phyloP scores from a whole-genome alignment of 2,113 vertebrate genomes.

The Carlito syrichta region DNA sequence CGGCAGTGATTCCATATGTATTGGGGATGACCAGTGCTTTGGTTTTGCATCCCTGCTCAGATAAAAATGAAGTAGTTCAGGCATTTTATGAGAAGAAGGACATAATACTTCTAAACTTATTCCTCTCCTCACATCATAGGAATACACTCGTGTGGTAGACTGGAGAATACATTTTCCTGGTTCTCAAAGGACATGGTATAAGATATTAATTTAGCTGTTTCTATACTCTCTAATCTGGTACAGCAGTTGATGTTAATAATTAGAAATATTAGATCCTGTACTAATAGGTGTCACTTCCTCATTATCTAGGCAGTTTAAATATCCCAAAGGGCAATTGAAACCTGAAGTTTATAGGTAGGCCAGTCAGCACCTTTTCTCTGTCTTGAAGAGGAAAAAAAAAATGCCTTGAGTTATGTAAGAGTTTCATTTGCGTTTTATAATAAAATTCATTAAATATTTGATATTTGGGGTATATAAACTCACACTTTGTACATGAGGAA shows the following conservation, averaged over 20 bases:
- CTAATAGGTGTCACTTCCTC: conserved; percentile 32
- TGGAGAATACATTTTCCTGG: conserved; percentile 59
- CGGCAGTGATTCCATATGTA: conserved; percentile 32
- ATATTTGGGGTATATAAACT: neutral
- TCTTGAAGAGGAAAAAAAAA: neutral
- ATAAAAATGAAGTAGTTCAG: conserved; percentile 73
- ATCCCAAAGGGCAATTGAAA: neutral
- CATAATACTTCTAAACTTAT: conserved; percentile 73
- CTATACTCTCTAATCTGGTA: conserved; percentile 56
- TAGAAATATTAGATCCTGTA: conserved; percentile 18
- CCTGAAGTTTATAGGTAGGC: conserved; percentile 10
- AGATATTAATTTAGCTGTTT: conserved; percentile 73
- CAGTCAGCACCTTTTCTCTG: neutral
- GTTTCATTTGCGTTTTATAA: neutral
- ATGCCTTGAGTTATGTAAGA: neutral
- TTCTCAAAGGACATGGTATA: conserved; percentile 46
- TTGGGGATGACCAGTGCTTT: neutral
- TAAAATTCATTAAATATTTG: neutral
- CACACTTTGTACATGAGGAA: neutral
- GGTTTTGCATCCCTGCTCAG: conserved; percentile 69
- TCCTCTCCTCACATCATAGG: conserved; percentile 38
- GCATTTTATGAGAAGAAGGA: conserved; percentile 69
- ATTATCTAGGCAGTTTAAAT: conserved; percentile 56
- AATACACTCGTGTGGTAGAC: conserved; percentile 46
- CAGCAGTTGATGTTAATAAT: conserved; percentile 55